A percentile compares a stretch with the other conserved stretches of the same genome.
These are phyloP conservation scores for Phalera bucephala DNA, from an alignment of 2,888 invertebrate species.

Conservation along the genomic window DNA sequence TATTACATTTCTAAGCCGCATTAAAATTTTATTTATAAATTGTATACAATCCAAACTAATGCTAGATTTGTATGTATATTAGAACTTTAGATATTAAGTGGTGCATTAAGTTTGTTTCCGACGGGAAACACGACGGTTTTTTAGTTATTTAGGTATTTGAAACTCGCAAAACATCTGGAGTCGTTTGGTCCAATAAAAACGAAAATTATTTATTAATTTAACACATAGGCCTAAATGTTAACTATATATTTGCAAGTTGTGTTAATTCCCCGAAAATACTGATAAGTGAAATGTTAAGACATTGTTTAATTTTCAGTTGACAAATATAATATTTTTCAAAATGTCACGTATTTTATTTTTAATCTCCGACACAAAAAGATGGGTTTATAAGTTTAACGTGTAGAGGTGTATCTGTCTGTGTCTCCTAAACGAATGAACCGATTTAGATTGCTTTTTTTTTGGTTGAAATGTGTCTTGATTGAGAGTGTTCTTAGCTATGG, in stretches of 20 bases:
- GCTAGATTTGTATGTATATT: conserved; percentile 71
- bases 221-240: conserved; percentile 64
- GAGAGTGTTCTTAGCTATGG: no score
- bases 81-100: conserved; percentile 65
- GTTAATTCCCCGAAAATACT: conserved; percentile 66
- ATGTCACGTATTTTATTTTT: conserved; percentile 27
- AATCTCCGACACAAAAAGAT: no score
- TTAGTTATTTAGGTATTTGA: conserved; percentile 40
- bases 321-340: conserved; percentile 78
- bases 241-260: conserved; percentile 54
- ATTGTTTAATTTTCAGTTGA: conserved; percentile 81
- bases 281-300: conserved; percentile 72
- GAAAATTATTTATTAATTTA: conserved; percentile 52
- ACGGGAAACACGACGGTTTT: conserved; percentile 42
- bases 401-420: no score
- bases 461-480: no score
- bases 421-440: no score
- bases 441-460: no score
- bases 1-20: conserved; percentile 28
- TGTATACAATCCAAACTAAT: conserved; percentile 41
- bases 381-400: no score
- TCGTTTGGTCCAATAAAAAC: background rate
- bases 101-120: conserved; percentile 64
- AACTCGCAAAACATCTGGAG: conserved; percentile 23
- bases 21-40: conserved; percentile 25